phyloP scores from a whole-genome alignment of 2,888 invertebrate species.

The Gordius sp. region DNA sequence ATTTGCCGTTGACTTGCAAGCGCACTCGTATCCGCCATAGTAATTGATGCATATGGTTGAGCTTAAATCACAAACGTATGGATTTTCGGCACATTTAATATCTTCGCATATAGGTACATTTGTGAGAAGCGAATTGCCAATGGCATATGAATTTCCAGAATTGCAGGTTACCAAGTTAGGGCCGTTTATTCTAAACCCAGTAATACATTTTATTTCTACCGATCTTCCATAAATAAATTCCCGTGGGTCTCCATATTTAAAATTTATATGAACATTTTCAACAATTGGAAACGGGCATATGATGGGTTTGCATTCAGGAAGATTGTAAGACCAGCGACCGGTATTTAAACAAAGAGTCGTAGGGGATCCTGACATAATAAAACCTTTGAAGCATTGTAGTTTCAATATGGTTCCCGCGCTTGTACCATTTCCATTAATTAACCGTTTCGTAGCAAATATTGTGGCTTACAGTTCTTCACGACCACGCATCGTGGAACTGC shows the following conservation, averaged over 20 bases:
- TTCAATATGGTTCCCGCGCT: not conserved
- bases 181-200: not conserved
- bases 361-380: not conserved
- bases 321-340: slow-evolving; percentile 3
- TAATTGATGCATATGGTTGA: slow-evolving; percentile 24
- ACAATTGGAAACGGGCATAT: not conserved
- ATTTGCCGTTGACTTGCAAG: slow-evolving; percentile 22
- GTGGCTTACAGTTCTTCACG: slow-evolving; percentile 1
- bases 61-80: slow-evolving; percentile 10
- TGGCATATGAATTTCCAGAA: no score
- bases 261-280: not conserved
- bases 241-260: not conserved
- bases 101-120: no score
- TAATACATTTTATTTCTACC: not conserved
- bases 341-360: not conserved
- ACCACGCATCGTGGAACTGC: no score
- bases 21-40: slow-evolving; percentile 25
- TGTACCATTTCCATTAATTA: slow-evolving; percentile 6
- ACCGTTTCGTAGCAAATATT: slow-evolving; percentile 5
- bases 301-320: not conserved
- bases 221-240: slow-evolving; percentile 9
- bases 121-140: no score
- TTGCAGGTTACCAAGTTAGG: not conserved
- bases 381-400: slow-evolving; percentile 11
- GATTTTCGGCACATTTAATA: slow-evolving; percentile 11